These are phyloP conservation scores for Sebastes melanostomus DNA, from an alignment of 2,797 vertebrate species.

Conservation along the genomic window DNA sequence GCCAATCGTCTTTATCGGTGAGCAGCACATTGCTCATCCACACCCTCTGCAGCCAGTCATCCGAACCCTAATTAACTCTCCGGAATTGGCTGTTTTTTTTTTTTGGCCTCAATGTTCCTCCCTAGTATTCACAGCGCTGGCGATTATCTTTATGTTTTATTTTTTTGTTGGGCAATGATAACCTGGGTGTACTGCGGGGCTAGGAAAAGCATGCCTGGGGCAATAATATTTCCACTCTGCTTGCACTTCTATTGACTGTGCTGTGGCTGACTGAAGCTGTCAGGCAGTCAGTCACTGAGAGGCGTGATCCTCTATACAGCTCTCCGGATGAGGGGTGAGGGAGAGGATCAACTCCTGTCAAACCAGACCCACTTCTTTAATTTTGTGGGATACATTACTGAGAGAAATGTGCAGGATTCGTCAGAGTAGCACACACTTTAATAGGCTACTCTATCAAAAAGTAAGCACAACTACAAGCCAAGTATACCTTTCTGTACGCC, in stretches of 20 bases:
- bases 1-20: constrained; percentile 72
- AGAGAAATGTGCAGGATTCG: background rate
- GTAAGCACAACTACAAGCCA: too few species aligned
- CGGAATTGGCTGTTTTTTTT: constrained; percentile 55
- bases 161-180: constrained; percentile 55
- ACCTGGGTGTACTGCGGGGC: constrained; percentile 49
- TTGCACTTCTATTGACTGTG: constrained; percentile 48
- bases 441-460: too few species aligned
- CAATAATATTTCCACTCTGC: constrained; percentile 55
- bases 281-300: constrained; percentile 38
- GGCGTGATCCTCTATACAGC: constrained; percentile 6
- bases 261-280: constrained; percentile 33
- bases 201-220: constrained; percentile 41
- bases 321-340: constrained; percentile 6
- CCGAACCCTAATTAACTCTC: constrained; percentile 73
- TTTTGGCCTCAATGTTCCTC: constrained; percentile 52
- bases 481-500: too few species aligned
- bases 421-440: background rate
- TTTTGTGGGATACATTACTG: background rate
- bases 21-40: constrained; percentile 75
- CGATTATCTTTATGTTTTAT: constrained; percentile 54
- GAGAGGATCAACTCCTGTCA: constrained; percentile 9
- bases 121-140: constrained; percentile 44
- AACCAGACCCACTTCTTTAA: constrained; percentile 2
- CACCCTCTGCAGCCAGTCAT: constrained; percentile 65